A percentile compares a stretch with the other conserved stretches of the same genome.
These are phyloP conservation scores for Coptodon rendalli DNA, from an alignment of 2,113 vertebrate genomes.

Conservation along the genomic window DNA sequence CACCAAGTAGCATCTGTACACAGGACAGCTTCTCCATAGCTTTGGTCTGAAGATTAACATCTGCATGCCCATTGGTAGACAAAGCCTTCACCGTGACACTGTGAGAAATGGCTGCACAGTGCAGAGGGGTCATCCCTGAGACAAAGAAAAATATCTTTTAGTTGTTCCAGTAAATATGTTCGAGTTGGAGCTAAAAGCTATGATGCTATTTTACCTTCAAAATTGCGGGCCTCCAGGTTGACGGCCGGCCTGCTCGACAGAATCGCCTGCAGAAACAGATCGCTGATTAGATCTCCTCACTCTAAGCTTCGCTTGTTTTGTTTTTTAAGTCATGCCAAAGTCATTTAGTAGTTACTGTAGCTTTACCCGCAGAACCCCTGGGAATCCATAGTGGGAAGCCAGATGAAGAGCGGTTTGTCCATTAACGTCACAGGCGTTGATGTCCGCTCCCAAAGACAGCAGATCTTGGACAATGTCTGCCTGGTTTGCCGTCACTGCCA, in stretches of 20 bases:
- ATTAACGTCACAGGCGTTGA: slow-evolving; percentile 79
- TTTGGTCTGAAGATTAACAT: slow-evolving; percentile 43
- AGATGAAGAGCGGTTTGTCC: slow-evolving; percentile 84
- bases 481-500: slow-evolving; percentile 85
- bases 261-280: slow-evolving; percentile 66
- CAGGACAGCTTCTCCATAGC: slow-evolving; percentile 72
- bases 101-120: slow-evolving; percentile 83
- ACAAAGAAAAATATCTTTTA: background rate
- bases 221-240: slow-evolving; percentile 82
- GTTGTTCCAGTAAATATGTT: background rate
- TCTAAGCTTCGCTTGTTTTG: background rate
- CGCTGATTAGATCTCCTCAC: background rate
- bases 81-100: slow-evolving; percentile 69
- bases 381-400: slow-evolving; percentile 80
- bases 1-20: slow-evolving; percentile 72
- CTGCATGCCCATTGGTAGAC: slow-evolving; percentile 9
- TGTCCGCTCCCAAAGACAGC: slow-evolving; percentile 76
- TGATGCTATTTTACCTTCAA: slow-evolving; percentile 74
- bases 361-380: slow-evolving; percentile 76
- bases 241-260: slow-evolving; percentile 64
- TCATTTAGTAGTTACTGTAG: background rate
- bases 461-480: slow-evolving; percentile 82
- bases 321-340: background rate
- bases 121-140: slow-evolving; percentile 82
- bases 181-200: background rate